Evolutionary conservation across 2,797 vertebrate species (phyloP), one percentile per base, ranked within the genome.

Genomic region (Sebastes matsubarae): DNA sequence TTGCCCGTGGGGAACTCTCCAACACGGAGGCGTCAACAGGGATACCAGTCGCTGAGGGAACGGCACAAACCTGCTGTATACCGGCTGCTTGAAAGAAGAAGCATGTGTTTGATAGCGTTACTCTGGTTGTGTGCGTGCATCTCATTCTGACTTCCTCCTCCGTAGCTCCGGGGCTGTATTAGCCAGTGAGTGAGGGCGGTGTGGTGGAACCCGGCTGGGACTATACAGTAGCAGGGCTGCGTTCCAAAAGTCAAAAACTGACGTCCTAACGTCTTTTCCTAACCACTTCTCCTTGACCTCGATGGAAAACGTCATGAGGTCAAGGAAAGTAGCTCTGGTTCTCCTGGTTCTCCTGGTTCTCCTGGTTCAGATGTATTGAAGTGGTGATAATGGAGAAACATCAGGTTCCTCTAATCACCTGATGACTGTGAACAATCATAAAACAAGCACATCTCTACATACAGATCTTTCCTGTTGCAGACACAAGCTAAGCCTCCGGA

Each of bases 1-100:
- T 73, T 84, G 83, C 84, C 91, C 25, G 63, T 87, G 81, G 92
- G 89, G 82, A 91, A 67, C 68, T 66, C 66, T 82, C 69, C 60
- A 84, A 85, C 69, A 89, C 68, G 79, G 83, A 86, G 83, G 60
- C 65, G 30, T 80, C 77, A 76, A 78, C 70, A 75, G 78, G 80
- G 74, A 88, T 80, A 77, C 63, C 76, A 80, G 76, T 71, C 87
- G 22, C 87, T 66, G n/a, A 84, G 89, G 85, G 88, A 92, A 79
- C 29, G 72, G 57, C 20, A 75, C 72, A 88, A 42, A 84, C 68
- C 61, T 11, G 69, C 55, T 30, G 20, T 63, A 42, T 14, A 58
- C 30, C 14, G 27, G 64, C 69, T 64, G 79, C 22, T 72, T 87
- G 69, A 80, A 87, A 86, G 84, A 68, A 12, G 54, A 74, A 72